Evolutionary conservation across 2,797 vertebrate genomes (phyloP).

Genomic region (Urophycis tenuis): DNA sequence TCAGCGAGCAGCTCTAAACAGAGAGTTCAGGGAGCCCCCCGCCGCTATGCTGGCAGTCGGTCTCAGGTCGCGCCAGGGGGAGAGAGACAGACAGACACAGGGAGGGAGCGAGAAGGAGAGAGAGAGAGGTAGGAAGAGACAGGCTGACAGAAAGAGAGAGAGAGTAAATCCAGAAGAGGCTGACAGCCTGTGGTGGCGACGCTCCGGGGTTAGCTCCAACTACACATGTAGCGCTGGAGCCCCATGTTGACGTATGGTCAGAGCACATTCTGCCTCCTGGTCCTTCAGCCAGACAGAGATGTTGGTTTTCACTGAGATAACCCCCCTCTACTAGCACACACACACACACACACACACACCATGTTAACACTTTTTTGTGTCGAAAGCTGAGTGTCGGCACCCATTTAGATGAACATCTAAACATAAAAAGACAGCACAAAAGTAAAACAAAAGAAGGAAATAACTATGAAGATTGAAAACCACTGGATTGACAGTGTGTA

Average conservation of each 20-base stretch:
- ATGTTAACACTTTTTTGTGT: background rate
- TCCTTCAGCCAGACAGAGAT: conserved; percentile 63
- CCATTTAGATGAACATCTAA: background rate
- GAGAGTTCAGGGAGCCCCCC: conserved; percentile 50
- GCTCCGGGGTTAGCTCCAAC: conserved; percentile 52
- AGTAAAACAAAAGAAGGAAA: background rate
- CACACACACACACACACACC: conserved; percentile 38
- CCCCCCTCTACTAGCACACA: conserved; percentile 28
- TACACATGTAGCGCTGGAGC: conserved; percentile 42
- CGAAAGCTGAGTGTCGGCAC: background rate
- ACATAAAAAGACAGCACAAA: background rate
- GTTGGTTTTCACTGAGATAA: conserved; percentile 53
- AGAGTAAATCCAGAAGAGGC: conserved; percentile 53
- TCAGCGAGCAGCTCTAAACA: conserved; percentile 63
- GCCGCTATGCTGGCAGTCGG: conserved; percentile 51
- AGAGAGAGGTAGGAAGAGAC: conserved; percentile 20
- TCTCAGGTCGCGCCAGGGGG: conserved; percentile 52
- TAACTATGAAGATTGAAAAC: background rate
- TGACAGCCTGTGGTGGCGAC: conserved; percentile 59
- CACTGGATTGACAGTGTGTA: background rate
- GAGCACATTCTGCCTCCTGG: conserved; percentile 58
- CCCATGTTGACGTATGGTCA: conserved; percentile 65
- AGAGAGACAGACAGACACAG: conserved; percentile 30
- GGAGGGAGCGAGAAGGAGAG: conserved; percentile 9
- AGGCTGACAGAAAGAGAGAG: conserved; percentile 23